Base-by-base conservation (phyloP, 1,140 invertebrate genomes). In the Drosophila kanapiae region DNA sequence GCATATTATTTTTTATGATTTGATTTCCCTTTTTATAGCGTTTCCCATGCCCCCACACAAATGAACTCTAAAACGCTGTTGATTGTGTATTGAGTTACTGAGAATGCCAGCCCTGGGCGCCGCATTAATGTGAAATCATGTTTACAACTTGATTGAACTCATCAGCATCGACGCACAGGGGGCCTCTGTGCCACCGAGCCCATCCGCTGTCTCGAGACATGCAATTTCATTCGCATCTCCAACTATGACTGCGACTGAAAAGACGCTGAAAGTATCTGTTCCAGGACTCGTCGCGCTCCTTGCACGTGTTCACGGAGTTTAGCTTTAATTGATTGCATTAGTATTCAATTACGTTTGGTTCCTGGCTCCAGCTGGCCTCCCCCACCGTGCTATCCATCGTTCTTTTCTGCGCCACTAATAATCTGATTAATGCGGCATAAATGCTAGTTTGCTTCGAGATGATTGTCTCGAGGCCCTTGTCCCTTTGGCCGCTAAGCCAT, bases 71-170 rank as follows among this genome's bases (percentile, higher is more conserved):
- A 87, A 88, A 88, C 70, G 84, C 84, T 74, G 84, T 80, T 87
- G 84, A 87, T 87, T 87, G 84, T 86, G 79, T 87, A 87, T 88
- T 88, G 84, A 87, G 78, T 87, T 87, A 87, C 84, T 72, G 57
- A 43, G 57, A 68, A 62, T 48, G 49, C 31, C 75, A 65, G 62
- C 67, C 61, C 62, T 75, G 82, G 82, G 29, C 64, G 75, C 54
- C 78, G 75, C 77, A 86, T 82, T 68, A 85, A 85, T 86, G 75
- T 74, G 84, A 87, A 87, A 83, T 86, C 84, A 87, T 87, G 84
- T 87, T 87, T 87, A 88, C 84, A 87, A 88, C 84, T 83, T 87
- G 80, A 87, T 87, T 87, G 84, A 87, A 87, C 84, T 87, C 84
- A 87, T 87, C 84, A 88, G 80, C 63, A 65, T 74, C 43, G 69